These are phyloP conservation scores for Austrolebias charrua DNA, from an alignment of 2,797 vertebrate species.

Conservation along the genomic window DNA sequence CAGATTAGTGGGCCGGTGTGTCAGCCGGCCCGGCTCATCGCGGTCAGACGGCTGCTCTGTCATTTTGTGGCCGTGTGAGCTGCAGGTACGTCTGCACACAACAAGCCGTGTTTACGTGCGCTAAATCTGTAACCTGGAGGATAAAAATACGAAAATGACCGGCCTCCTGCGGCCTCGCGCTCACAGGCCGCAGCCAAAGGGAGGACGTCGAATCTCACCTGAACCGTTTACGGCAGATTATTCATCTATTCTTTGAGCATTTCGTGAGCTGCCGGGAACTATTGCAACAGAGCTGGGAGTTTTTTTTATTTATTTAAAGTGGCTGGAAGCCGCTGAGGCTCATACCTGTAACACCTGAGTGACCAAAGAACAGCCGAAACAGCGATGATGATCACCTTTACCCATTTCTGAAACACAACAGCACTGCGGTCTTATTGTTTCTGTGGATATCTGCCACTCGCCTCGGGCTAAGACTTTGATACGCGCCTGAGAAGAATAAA, in stretches of 20 bases:
- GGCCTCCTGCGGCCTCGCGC: constrained; percentile 33
- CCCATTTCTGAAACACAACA: constrained; percentile 44
- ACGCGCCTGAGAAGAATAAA: constrained; percentile 49
- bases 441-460: constrained; percentile 16
- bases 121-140: constrained; percentile 65
- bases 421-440: constrained; percentile 27
- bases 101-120: constrained; percentile 66
- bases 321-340: constrained; percentile 17
- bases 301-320: constrained; percentile 1
- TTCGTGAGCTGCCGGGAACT: constrained; percentile 1
- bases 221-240: constrained; percentile 23
- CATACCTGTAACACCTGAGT: constrained; percentile 12
- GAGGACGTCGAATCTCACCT: constrained; percentile 32
- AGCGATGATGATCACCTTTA: constrained; percentile 32
- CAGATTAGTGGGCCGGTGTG: constrained; percentile 72
- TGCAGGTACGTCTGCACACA: constrained; percentile 51
- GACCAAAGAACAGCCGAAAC: constrained; percentile 33
- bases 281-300: constrained; percentile 19
- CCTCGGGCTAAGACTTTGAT: constrained; percentile 21
- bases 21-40: constrained; percentile 57
- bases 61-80: constrained; percentile 58
- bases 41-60: constrained; percentile 64
- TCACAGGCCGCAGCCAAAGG: constrained; percentile 42
- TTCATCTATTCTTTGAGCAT: constrained; percentile 37
- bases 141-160: constrained; percentile 68